Base-by-base conservation (phyloP, 1,140 invertebrate genomes). In the Phymorhynchus buccinoides region DNA sequence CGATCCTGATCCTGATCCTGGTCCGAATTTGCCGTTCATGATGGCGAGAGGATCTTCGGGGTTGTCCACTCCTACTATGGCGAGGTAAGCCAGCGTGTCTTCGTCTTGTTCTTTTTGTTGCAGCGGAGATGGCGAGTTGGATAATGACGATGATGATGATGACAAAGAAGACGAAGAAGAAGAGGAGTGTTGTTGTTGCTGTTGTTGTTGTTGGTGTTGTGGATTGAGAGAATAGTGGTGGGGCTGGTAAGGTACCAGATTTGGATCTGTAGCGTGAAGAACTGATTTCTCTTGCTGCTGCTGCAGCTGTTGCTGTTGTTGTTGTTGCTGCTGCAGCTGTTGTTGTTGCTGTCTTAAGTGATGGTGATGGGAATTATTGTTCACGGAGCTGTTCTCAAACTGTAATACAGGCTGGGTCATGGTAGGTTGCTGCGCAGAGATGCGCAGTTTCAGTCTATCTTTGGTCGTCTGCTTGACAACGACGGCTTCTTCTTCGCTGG, bases 341-440 rank as follows among this genome's bases (percentile, higher is more conserved):
- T 62, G 56, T 7, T 62, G 56, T 14, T 62, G 22, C 30, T 80
- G 56, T 37, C 42, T 27, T 27, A 75, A 27, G 30, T 32, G 7
- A 6, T 75, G 73, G 1, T 27, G 22, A 75, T 35, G 3, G 37
- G 32, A 35, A 27, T 62, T 27, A 6, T 2, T 27, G 37, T 41
- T 27, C 9, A 66, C 62, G 4, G 62, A 27, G 30, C 62, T 32
- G 3, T 83, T 62, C 62, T 83, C 41, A 14, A 80, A 56, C 71
- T 84, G 77, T 22, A 85, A 48, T 18, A 88, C 22, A 0, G 73
- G 71, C 66, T 87, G 87, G 30, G 81, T 83, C 81, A 83, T 83
- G 80, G 56, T 68, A 56, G 52, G 66, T 27, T 82, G 80, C 48
- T 52, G 52, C 18, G 80, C 12, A 4, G 80, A 30, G 16, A 83